A percentile compares a stretch with the other conserved stretches of the same genome.
phyloP scores from a whole-genome alignment of 2,113 vertebrate genomes.

The Pholis gunnellus region DNA sequence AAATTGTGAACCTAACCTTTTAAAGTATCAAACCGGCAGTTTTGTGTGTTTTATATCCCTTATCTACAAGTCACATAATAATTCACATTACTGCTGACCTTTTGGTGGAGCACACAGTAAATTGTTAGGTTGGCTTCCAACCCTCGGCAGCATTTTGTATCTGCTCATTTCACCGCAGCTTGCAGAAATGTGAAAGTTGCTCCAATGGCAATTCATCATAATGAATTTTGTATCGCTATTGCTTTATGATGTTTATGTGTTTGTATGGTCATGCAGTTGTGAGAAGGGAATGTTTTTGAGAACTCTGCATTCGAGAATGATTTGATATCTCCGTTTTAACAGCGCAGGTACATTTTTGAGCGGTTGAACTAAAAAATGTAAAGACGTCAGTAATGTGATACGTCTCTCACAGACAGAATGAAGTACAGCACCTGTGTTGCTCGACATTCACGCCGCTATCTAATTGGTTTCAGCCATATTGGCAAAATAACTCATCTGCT shows the following conservation, averaged over 20 bases:
- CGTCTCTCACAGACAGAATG: constrained; percentile 22
- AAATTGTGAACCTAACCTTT: not conserved
- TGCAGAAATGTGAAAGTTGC: not conserved
- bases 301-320: not conserved
- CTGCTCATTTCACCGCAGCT: not conserved
- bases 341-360: not conserved
- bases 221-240: not conserved
- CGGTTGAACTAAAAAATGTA: not conserved
- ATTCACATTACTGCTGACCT: constrained; percentile 8
- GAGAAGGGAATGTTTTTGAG: not conserved
- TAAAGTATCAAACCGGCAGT: not conserved
- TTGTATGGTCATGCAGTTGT: not conserved
- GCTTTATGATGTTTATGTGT: not conserved
- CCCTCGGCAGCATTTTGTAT: not conserved
- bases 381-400: constrained; percentile 8
- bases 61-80: not conserved
- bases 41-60: not conserved
- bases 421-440: constrained; percentile 12
- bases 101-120: not conserved
- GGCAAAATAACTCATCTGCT: constrained; percentile 63
- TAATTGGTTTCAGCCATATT: constrained; percentile 46
- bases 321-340: not conserved
- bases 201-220: not conserved
- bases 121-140: not conserved
- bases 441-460: constrained; percentile 39